Percentiles rank a stretch among this genome's conserved stretches.
Conservation (phyloP, 2,113 vertebrate species). For the Forbesichthys papilliferus region DNA sequence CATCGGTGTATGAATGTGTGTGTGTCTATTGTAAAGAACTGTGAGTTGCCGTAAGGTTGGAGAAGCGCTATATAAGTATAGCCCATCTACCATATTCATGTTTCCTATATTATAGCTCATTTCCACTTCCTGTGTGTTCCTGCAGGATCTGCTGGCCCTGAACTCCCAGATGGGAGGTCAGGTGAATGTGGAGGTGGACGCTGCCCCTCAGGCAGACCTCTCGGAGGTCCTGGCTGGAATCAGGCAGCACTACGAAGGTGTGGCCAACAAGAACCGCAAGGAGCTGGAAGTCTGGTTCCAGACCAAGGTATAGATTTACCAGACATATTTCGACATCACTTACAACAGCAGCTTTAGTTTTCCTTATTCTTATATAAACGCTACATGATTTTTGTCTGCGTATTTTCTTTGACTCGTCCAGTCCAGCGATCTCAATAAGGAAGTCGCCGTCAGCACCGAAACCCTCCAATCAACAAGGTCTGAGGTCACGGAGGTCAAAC, state of each 20-base stretch:
- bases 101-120: background rate
- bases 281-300: conserved; percentile 77
- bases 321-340: too few species aligned
- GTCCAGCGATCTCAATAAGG: conserved; percentile 78
- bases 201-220: conserved; percentile 64
- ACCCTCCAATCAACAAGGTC: conserved; percentile 75
- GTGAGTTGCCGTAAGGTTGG: too few species aligned
- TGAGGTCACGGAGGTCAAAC: conserved; percentile 81
- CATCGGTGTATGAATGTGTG: too few species aligned
- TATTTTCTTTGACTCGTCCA: conserved; percentile 39
- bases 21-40: too few species aligned
- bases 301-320: conserved; percentile 41
- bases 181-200: conserved; percentile 77
- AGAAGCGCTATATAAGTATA: too few species aligned
- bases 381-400: background rate
- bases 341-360: too few species aligned
- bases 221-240: conserved; percentile 54
- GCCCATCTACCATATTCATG: background rate
- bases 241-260: conserved; percentile 80
- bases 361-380: too few species aligned
- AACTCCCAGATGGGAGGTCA: conserved; percentile 57
- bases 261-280: conserved; percentile 75
- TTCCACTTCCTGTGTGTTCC: background rate
- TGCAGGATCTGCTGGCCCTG: conserved; percentile 54
- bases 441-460: conserved; percentile 72